A percentile compares a stretch with the other conserved stretches of the same genome.
phyloP scores from a whole-genome alignment of 2,113 vertebrate species.

The Gavialis gangeticus region DNA sequence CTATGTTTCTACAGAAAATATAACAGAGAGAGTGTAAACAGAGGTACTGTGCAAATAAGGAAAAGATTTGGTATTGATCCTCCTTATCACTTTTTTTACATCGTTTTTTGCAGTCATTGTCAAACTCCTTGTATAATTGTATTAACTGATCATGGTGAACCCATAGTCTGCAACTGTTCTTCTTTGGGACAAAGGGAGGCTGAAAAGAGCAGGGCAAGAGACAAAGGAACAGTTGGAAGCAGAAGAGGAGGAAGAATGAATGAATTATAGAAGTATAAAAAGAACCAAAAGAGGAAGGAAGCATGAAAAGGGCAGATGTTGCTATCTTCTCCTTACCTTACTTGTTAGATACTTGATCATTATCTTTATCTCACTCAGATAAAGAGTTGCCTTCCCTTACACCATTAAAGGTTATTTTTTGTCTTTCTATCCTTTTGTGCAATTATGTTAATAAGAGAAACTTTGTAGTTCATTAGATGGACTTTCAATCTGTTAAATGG shows the following conservation, averaged over 20 bases:
- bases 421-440: neutral
- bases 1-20: neutral
- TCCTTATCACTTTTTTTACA: too few relatives aligned
- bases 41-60: neutral
- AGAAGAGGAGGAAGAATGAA: neutral
- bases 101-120: neutral
- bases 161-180: neutral
- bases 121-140: neutral
- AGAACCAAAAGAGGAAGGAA: neutral
- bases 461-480: neutral
- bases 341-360: neutral
- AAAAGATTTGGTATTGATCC: neutral
- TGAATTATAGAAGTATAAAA: neutral
- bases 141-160: neutral
- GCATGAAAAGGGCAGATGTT: neutral
- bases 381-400: neutral
- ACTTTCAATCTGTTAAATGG: neutral
- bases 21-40: slow-evolving; percentile 10
- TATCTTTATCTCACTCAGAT: neutral
- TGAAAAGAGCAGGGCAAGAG: neutral
- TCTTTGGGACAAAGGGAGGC: neutral
- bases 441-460: neutral
- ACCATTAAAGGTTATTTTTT: neutral
- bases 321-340: neutral
- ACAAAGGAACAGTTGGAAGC: neutral